phyloP scores from a whole-genome alignment of 35 echinoderm and acorn worm species.

The Lytechinus variegatus region DNA sequence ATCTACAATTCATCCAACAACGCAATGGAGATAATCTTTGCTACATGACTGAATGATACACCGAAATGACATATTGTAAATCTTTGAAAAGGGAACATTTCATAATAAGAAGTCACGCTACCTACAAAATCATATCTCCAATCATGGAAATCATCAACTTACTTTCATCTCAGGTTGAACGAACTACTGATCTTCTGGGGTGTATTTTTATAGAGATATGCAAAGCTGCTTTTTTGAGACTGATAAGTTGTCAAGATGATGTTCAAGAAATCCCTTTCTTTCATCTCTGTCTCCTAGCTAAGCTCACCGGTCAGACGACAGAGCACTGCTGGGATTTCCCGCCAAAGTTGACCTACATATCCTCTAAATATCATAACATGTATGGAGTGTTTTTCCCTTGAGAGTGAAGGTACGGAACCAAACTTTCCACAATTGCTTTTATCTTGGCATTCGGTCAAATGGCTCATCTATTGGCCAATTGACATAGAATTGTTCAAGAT shows the following conservation, averaged over 20 bases:
- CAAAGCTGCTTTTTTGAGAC: background rate
- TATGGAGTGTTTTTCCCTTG: background rate
- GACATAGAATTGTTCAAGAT: background rate
- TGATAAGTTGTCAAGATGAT: background rate
- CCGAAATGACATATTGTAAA: no score
- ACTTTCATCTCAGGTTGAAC: background rate
- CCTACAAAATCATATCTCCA: no score
- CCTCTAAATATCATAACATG: slow-evolving; percentile 11
- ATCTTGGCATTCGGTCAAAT: background rate
- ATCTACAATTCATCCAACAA: no score
- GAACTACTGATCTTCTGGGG: background rate
- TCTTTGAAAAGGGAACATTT: no score
- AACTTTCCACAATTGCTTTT: background rate
- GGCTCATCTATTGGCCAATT: background rate
- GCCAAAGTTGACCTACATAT: background rate
- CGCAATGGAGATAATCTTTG: no score
- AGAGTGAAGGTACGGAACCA: background rate
- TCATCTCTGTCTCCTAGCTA: background rate
- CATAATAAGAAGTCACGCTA: no score
- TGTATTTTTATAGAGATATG: background rate
- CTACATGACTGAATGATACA: no score
- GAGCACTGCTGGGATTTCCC: background rate
- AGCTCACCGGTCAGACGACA: slow-evolving; percentile 2
- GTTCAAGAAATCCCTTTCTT: background rate
- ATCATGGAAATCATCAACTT: background rate